These are phyloP conservation scores for Melanotaenia pygmaea DNA, from an alignment of 2,797 vertebrate genomes.

Conservation along the genomic window DNA sequence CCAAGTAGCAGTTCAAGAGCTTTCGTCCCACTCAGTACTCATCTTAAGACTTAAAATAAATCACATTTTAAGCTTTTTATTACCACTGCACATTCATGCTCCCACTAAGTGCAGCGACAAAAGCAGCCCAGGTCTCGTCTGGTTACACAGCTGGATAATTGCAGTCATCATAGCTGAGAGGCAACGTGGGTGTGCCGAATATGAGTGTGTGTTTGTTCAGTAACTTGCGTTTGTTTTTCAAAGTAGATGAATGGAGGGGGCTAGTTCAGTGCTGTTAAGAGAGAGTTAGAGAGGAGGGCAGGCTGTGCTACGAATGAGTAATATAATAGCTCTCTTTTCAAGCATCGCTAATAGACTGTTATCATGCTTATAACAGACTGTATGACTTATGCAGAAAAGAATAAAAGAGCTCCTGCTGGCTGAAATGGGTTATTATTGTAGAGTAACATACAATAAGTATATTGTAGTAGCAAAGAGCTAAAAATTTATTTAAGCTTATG, in stretches of 20 bases:
- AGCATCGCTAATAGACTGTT: not conserved
- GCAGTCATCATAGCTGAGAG: slow-evolving; percentile 54
- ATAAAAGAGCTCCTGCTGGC: not conserved
- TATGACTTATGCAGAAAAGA: not conserved
- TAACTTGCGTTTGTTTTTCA: slow-evolving; percentile 34
- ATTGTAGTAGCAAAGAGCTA: no score
- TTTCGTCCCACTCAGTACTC: not conserved
- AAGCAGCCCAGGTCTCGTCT: slow-evolving; percentile 23
- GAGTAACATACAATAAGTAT: not conserved
- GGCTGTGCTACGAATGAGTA: slow-evolving; percentile 20
- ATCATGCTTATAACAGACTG: not conserved
- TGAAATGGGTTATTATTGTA: not conserved
- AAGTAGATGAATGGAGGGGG: slow-evolving; percentile 53
- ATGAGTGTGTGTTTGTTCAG: slow-evolving; percentile 43
- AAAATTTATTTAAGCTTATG: not conserved
- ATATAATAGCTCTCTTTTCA: slow-evolving; percentile 37
- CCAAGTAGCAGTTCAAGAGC: slow-evolving; percentile 5
- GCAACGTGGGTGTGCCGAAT: slow-evolving; percentile 18
- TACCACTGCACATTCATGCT: slow-evolving; percentile 20
- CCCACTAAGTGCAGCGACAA: slow-evolving; percentile 46
- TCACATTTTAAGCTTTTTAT: slow-evolving; percentile 22
- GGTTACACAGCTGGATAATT: slow-evolving; percentile 63
- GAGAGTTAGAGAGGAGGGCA: slow-evolving; percentile 17
- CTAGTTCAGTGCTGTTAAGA: slow-evolving; percentile 31
- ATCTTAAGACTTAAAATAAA: slow-evolving; percentile 37